Evolutionary conservation across 2,888 invertebrate species (phyloP).

Genomic region (Oscheius onirici): DNA sequence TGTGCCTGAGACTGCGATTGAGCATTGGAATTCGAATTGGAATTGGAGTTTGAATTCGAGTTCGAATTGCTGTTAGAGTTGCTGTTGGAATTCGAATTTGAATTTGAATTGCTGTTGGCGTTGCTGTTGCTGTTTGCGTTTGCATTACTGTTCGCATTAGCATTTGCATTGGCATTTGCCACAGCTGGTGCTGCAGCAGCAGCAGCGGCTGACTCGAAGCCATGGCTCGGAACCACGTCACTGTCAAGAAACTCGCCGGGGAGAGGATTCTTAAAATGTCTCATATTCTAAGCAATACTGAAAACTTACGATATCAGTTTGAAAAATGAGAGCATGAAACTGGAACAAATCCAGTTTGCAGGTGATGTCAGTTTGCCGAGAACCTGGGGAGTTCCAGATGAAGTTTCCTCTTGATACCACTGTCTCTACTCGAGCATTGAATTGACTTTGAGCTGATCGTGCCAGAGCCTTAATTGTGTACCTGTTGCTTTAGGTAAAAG

Average conservation of each 20-base stretch:
- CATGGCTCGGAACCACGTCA: not conserved
- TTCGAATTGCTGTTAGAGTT: not conserved
- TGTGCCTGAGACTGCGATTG: not conserved
- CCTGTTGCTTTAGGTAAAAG: not conserved
- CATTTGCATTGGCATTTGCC: not conserved
- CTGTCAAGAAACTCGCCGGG: not conserved
- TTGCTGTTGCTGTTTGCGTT: not conserved
- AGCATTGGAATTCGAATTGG: not conserved
- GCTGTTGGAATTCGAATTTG: not conserved
- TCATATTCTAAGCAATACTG: not conserved
- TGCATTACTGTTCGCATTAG: not conserved
- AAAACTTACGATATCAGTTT: not conserved
- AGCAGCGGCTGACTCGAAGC: not conserved
- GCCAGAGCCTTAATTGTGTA: not conserved
- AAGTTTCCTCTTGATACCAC: slow-evolving; percentile 17
- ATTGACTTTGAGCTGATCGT: slow-evolving; percentile 1
- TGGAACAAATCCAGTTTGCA: slow-evolving; percentile 19
- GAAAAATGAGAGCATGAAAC: slow-evolving; percentile 11
- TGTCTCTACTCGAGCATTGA: not conserved
- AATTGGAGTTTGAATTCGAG: not conserved
- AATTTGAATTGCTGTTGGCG: not conserved
- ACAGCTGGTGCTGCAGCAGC: not conserved
- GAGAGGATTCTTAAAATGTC: not conserved
- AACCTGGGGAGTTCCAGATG: not conserved
- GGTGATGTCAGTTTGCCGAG: not conserved